These are phyloP conservation scores for Acrocephalus arundinaceus DNA, from an alignment of 2,113 vertebrate genomes.

Conservation along the genomic window DNA sequence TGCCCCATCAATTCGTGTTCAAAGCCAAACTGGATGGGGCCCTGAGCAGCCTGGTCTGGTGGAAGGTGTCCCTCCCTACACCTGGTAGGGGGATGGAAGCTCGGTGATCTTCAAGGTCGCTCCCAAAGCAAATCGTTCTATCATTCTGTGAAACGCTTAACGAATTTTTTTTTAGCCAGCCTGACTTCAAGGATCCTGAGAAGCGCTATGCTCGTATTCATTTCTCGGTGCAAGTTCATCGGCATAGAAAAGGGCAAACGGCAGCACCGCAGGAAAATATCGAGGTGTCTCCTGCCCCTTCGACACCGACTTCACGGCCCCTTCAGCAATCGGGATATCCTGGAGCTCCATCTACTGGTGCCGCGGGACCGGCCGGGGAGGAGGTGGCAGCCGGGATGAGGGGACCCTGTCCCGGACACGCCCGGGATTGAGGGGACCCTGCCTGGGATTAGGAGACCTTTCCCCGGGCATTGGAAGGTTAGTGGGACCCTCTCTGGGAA, in stretches of 20 bases:
- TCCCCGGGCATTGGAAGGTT: too few species aligned
- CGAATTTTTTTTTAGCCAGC: not conserved
- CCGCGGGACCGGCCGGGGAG: not conserved
- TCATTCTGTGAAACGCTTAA: not conserved
- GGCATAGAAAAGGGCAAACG: not conserved
- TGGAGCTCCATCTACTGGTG: constrained; percentile 43
- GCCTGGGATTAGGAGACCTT: not conserved
- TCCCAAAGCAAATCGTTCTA: not conserved
- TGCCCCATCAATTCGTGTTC: accelerated
- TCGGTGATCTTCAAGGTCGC: not conserved
- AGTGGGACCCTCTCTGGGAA: accelerated
- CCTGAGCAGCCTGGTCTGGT: not conserved
- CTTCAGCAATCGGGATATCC: not conserved
- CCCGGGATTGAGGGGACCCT: not conserved
- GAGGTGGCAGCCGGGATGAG: not conserved
- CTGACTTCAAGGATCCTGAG: not conserved
- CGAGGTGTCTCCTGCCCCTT: not conserved
- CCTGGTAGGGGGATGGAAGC: not conserved
- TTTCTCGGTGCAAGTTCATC: not conserved
- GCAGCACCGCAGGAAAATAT: accelerated
- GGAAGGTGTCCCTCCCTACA: not conserved
- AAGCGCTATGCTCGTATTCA: too few species aligned
- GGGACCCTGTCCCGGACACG: accelerated
- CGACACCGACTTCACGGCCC: accelerated
- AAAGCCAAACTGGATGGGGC: not conserved